Conservation (phyloP, 2,797 vertebrate genomes). For the Podargus strigoides region DNA sequence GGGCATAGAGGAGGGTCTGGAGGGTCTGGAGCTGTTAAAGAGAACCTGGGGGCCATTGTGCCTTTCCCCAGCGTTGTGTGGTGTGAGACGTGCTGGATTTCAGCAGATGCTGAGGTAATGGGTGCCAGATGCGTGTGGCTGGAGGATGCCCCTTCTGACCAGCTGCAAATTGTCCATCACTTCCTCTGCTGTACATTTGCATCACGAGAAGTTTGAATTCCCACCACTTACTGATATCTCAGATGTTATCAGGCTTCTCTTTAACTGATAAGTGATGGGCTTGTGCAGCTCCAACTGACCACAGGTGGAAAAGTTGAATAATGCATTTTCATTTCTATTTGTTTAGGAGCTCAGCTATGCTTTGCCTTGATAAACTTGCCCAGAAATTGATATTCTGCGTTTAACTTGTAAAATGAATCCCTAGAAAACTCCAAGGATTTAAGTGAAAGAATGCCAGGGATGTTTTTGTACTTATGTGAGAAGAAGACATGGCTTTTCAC, state of each 20-base stretch:
- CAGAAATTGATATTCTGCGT: background rate
- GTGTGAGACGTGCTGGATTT: background rate
- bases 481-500: conserved; percentile 24
- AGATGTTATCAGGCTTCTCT: background rate
- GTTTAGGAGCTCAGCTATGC: background rate
- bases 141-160: background rate
- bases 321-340: background rate
- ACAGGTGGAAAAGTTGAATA: background rate
- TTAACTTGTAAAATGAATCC: background rate
- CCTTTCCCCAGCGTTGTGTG: background rate
- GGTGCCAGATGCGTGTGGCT: conserved; percentile 13
- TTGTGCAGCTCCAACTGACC: background rate
- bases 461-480: conserved; percentile 35
- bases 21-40: background rate
- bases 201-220: background rate
- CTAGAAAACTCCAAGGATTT: background rate
- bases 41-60: background rate
- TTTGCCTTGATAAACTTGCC: background rate
- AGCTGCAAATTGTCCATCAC: background rate
- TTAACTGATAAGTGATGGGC: background rate
- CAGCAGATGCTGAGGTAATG: background rate
- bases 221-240: background rate
- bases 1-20: background rate
- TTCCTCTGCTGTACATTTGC: background rate
- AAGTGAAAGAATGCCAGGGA: background rate